These are phyloP conservation scores for Embiotoca jacksoni DNA, from an alignment of 2,113 vertebrate genomes.

Conservation along the genomic window DNA sequence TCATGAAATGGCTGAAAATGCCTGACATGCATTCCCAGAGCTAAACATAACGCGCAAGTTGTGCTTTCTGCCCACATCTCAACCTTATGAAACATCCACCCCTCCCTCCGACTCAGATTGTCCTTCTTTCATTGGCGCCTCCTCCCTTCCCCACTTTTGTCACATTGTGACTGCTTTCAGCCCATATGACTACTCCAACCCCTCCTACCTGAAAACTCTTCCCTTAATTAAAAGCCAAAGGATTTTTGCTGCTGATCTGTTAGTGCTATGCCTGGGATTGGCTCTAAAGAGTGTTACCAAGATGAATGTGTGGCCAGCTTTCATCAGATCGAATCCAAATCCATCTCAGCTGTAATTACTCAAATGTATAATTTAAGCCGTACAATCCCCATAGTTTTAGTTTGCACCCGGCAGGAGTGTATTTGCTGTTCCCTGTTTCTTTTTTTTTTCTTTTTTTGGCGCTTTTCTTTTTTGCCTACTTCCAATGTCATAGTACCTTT, in stretches of 20 bases:
- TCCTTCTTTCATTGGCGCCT: background rate
- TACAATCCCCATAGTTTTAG: constrained; percentile 47
- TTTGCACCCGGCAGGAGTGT: constrained; percentile 48
- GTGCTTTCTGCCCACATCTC: too few relatives aligned
- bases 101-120: background rate
- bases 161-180: constrained; percentile 34
- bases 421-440: constrained; percentile 15
- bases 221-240: constrained; percentile 54
- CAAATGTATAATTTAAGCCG: constrained; percentile 62
- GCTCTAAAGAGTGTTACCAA: constrained; percentile 24
- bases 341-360: constrained; percentile 66
- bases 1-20: too few relatives aligned
- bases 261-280: background rate
- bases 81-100: background rate
- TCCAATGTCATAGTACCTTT: constrained; percentile 59
- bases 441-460: constrained; percentile 9
- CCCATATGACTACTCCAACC: constrained; percentile 9
- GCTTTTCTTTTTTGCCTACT: constrained; percentile 32
- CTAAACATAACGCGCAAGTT: too few relatives aligned
- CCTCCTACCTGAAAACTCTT: constrained; percentile 27
- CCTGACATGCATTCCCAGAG: too few relatives aligned
- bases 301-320: constrained; percentile 46
- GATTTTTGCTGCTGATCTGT: constrained; percentile 38
- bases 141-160: background rate
- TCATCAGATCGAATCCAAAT: constrained; percentile 66